Conservation (phyloP, 2,797 vertebrate genomes). For the Poecilia picta region DNA sequence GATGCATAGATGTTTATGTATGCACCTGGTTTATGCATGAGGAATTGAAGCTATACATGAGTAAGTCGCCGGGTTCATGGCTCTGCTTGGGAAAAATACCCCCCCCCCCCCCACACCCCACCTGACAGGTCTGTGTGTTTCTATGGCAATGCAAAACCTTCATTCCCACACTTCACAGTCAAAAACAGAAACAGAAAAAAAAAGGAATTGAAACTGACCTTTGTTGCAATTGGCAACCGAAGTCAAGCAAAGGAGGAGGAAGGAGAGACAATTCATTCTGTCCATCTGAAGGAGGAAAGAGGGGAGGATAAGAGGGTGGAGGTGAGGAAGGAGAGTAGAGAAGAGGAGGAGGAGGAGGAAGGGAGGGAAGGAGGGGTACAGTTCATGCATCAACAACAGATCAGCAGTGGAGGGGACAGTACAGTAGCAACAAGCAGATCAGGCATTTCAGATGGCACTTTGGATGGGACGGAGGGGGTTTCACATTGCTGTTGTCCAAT, state of each 20-base stretch:
- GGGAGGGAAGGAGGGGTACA: slow-evolving; percentile 47
- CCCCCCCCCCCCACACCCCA: slow-evolving; percentile 10
- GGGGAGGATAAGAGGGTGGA: slow-evolving; percentile 63
- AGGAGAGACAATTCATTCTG: slow-evolving; percentile 86
- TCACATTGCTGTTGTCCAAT: slow-evolving; percentile 18
- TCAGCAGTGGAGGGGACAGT: slow-evolving; percentile 60
- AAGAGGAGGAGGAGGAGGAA: slow-evolving; percentile 24
- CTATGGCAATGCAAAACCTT: slow-evolving; percentile 42
- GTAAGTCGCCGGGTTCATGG: slow-evolving; percentile 16
- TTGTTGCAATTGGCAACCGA: slow-evolving; percentile 86
- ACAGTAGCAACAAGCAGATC: slow-evolving; percentile 50
- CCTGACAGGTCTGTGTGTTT: slow-evolving; percentile 31
- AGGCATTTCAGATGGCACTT: slow-evolving; percentile 47
- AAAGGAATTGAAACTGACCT: slow-evolving; percentile 81
- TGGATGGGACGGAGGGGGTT: slow-evolving; percentile 10
- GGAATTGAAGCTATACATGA: slow-evolving; percentile 4
- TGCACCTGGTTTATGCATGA: slow-evolving; percentile 22
- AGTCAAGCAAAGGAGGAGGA: slow-evolving; percentile 84
- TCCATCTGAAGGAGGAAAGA: slow-evolving; percentile 81
- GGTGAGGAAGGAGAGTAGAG: slow-evolving; percentile 50
- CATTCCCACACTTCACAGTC: slow-evolving; percentile 65
- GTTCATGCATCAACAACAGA: slow-evolving; percentile 80
- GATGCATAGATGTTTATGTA: slow-evolving; percentile 4
- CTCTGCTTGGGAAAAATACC: slow-evolving; percentile 14
- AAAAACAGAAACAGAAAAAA: slow-evolving; percentile 37